These are phyloP conservation scores for Scrobipalpa atriplicella DNA, from an alignment of 2,888 invertebrate species.

Conservation along the genomic window DNA sequence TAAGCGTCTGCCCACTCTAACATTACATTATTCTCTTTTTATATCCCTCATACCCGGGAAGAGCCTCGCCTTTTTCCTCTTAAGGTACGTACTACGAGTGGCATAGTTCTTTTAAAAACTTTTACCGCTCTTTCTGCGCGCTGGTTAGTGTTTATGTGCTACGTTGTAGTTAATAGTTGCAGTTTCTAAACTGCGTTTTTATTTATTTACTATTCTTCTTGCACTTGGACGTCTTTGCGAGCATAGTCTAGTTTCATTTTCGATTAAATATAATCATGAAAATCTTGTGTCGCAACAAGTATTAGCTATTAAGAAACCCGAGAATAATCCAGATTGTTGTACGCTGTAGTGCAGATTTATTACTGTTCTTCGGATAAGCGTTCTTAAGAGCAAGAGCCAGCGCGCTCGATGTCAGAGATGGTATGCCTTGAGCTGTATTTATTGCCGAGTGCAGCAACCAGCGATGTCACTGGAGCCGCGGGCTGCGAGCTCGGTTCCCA, in stretches of 20 bases:
- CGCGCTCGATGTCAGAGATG: constrained; percentile 19
- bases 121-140: constrained; percentile 14
- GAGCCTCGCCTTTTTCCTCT: constrained; percentile 44
- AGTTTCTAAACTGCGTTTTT: constrained; percentile 10
- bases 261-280: neutral
- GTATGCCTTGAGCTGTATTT: constrained; percentile 29
- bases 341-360: constrained; percentile 14
- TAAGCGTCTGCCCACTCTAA: constrained; percentile 68
- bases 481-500: constrained; percentile 34
- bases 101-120: constrained; percentile 32
- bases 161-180: constrained; percentile 18
- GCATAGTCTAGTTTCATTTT: neutral
- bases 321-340: constrained; percentile 15
- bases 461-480: constrained; percentile 1
- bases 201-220: constrained; percentile 10
- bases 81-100: constrained; percentile 33
- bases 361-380: constrained; percentile 13
- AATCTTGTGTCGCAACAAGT: constrained; percentile 11
- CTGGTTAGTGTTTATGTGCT: constrained; percentile 24
- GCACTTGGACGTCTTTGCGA: neutral
- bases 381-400: constrained; percentile 9
- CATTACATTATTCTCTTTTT: constrained; percentile 62
- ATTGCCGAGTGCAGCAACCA: constrained; percentile 24
- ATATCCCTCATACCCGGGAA: constrained; percentile 46
- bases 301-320: constrained; percentile 11